Conservation (phyloP, 1,140 invertebrate species). For the Antheraea mylitta region DNA sequence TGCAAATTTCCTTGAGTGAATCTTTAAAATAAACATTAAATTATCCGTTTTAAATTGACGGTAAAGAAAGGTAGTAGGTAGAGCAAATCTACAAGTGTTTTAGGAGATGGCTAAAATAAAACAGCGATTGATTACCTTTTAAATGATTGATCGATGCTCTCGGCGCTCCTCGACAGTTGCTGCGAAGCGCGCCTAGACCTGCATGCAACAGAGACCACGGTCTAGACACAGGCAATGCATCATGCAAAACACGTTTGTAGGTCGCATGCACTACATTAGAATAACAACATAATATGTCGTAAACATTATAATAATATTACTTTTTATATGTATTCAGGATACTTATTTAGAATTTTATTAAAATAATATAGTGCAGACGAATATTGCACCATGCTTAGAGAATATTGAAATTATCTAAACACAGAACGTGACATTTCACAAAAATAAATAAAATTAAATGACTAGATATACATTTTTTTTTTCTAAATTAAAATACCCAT, state of each 20-base stretch:
- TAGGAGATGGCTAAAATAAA: background rate
- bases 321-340: background rate
- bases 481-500: too few relatives aligned
- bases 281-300: background rate
- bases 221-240: constrained; percentile 59
- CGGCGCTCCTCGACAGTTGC: constrained; percentile 84
- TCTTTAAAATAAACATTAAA: background rate
- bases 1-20: background rate
- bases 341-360: background rate
- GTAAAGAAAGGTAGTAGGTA: background rate
- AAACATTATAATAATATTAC: background rate
- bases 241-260: constrained; percentile 40
- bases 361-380: background rate
- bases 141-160: constrained; percentile 77
- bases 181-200: constrained; percentile 90
- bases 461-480: too few relatives aligned
- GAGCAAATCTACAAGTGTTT: background rate
- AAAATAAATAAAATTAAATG: background rate
- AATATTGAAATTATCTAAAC: constrained; percentile 1
- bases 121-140: constrained; percentile 52
- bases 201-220: constrained; percentile 73
- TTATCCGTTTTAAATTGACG: too few relatives aligned
- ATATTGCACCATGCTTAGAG: background rate
- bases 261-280: constrained; percentile 3
- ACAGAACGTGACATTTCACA: background rate